Base-by-base conservation (phyloP, 2,113 vertebrate genomes). In the Cynoglossus semilaevis region DNA sequence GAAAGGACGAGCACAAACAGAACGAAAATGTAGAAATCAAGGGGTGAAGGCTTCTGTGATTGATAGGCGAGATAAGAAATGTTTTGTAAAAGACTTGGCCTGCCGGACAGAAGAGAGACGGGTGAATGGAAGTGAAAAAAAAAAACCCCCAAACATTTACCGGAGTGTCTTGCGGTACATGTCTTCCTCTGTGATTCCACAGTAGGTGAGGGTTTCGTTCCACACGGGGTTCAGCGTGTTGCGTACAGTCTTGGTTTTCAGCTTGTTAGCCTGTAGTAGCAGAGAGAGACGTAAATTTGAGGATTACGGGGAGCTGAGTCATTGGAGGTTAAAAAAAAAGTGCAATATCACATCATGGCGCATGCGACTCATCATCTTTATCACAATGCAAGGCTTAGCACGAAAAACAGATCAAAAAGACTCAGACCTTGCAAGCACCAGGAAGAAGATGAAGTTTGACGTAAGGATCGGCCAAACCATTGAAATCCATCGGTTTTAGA, bases 401-500 rank as follows among this genome's bases (percentile, higher is more conserved):
- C 12, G 37, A 47, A 29, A 58, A 63, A 54, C 35, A 9, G 17
- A 16, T 7, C 35, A 57, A 29, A 63, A 46, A 64, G 65, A 57
- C 60, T 15, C 62, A 44, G 34, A 94, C 93, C 93, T 95, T 95
- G 86, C 93, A 94, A 62, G 93, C 93, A 60, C 93, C 93, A 0
- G 93, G 93, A 17, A 95, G 84, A 41, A 95, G 89, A 41, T 95
- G 93, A 45, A 95, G 83, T 73, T 95, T 95, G 45, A 95, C 92
- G 0, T 95, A 95, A 17, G 93, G 93, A 78, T 95, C 93, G 0
- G 93, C 90, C 47, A 95, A 77, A 58, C 93, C 93, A 11, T 95
- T 95, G 77, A 94, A 95, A 84, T 94, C 93, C 93, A 95, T 95
- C 5, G 93, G 93, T 64, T 94, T 95, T 70, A 95, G 84, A 49